Evolutionary conservation across 2,113 vertebrate genomes (phyloP).

Genomic region (Cavia porcellus): DNA sequence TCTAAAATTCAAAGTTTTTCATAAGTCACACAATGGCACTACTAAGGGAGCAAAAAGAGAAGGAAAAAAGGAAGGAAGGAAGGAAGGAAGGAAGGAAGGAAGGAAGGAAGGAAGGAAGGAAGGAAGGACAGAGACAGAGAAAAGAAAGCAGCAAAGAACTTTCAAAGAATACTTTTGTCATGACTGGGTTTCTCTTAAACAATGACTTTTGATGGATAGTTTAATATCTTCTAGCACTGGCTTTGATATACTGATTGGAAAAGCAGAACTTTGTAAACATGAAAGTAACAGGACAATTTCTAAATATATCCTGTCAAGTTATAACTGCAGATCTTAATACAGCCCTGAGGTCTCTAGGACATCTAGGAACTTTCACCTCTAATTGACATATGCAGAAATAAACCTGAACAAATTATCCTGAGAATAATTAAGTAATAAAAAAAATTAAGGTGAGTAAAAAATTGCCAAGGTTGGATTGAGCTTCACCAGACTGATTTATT

Average conservation of each 20-base stretch:
- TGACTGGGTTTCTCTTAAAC: conserved; percentile 10
- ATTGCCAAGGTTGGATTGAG: neutral
- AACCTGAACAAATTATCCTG: neutral
- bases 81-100: neutral
- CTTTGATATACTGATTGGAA: neutral
- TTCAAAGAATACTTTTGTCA: neutral
- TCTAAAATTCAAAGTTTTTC: neutral
- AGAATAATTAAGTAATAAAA: neutral
- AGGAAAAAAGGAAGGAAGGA: rapidly evolving
- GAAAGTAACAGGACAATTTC: neutral
- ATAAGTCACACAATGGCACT: neutral
- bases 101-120: neutral
- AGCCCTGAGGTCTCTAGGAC: neutral
- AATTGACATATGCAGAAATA: conserved; percentile 41
- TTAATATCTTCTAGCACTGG: conserved; percentile 32
- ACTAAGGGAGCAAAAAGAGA: neutral
- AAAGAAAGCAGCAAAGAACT: neutral
- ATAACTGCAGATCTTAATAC: neutral
- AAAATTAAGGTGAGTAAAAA: neutral
- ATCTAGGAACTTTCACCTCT: neutral
- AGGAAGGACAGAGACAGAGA: neutral
- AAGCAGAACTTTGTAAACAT: conserved; percentile 5
- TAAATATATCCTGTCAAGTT: neutral
- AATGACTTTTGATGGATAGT: conserved; percentile 40
- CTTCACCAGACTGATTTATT: neutral